phyloP scores from a whole-genome alignment of 1,140 invertebrate species.

The Pachyrhynchus sulphureomaculatus region DNA sequence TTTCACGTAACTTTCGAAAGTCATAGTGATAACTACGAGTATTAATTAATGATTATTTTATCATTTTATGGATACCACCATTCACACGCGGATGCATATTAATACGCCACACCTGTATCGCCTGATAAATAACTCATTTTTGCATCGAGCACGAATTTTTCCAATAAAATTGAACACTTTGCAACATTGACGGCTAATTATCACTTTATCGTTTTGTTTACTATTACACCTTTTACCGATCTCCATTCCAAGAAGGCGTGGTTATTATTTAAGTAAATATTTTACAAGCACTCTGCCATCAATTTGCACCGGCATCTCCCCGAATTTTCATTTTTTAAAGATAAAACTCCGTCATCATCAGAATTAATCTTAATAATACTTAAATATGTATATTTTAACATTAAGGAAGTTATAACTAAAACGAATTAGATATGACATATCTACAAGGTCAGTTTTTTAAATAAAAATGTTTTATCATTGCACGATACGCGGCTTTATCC shows the following conservation, averaged over 20 bases:
- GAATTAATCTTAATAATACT: too few relatives aligned
- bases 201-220: conserved; percentile 19
- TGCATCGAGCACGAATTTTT: conserved; percentile 3
- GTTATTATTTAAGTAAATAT: conserved; percentile 11
- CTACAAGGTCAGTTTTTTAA: too few relatives aligned
- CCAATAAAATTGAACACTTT: conserved; percentile 13
- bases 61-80: neutral
- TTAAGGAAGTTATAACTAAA: too few relatives aligned
- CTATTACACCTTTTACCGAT: conserved; percentile 19
- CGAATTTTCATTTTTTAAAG: too few relatives aligned
- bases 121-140: neutral
- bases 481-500: too few relatives aligned
- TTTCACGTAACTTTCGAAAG: too few relatives aligned
- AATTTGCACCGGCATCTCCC: neutral
- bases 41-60: too few relatives aligned
- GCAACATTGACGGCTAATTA: conserved; percentile 13
- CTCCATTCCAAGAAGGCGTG: conserved; percentile 16
- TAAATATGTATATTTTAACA: too few relatives aligned
- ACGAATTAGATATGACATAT: too few relatives aligned
- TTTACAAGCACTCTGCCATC: neutral
- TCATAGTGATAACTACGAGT: too few relatives aligned
- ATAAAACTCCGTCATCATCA: too few relatives aligned
- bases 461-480: too few relatives aligned
- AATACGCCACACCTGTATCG: conserved; percentile 4
- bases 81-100: conserved; percentile 4